Conservation (phyloP, 2,113 vertebrate genomes). For the Cercopithecus mona region DNA sequence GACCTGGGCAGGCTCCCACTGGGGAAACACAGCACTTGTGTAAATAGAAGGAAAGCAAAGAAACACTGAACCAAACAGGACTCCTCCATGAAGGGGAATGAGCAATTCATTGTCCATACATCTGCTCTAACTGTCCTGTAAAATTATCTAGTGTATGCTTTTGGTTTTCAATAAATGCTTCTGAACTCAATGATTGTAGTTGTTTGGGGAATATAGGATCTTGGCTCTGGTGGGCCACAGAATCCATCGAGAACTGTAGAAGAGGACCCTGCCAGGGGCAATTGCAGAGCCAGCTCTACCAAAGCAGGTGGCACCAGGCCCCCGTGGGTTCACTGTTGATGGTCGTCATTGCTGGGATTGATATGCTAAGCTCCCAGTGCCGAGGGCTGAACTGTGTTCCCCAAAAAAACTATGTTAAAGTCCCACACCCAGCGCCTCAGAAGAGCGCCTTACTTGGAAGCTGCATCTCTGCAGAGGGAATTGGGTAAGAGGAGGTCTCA, state of each 20-base stretch:
- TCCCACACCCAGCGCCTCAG: accelerated
- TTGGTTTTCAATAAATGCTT: neutral
- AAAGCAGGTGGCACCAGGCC: neutral
- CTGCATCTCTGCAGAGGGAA: neutral
- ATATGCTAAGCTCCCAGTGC: neutral
- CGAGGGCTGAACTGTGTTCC: accelerated
- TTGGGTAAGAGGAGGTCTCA: neutral
- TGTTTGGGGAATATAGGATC: neutral
- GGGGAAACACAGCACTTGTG: neutral
- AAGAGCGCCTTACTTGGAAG: neutral
- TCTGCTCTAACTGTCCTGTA: neutral
- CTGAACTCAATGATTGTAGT: neutral
- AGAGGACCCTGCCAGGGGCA: accelerated
- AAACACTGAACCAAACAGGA: accelerated
- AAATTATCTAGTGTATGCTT: neutral
- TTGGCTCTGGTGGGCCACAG: accelerated
- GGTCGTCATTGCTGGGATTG: accelerated
- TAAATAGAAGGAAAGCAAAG: neutral
- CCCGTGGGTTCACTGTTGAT: accelerated
- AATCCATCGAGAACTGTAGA: accelerated
- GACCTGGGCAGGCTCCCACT: neutral
- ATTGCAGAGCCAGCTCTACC: neutral
- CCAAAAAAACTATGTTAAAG: accelerated
- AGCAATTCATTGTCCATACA: accelerated
- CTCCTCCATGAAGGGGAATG: neutral